Conservation (phyloP, 2,797 vertebrate species). For the Falco concolor region DNA sequence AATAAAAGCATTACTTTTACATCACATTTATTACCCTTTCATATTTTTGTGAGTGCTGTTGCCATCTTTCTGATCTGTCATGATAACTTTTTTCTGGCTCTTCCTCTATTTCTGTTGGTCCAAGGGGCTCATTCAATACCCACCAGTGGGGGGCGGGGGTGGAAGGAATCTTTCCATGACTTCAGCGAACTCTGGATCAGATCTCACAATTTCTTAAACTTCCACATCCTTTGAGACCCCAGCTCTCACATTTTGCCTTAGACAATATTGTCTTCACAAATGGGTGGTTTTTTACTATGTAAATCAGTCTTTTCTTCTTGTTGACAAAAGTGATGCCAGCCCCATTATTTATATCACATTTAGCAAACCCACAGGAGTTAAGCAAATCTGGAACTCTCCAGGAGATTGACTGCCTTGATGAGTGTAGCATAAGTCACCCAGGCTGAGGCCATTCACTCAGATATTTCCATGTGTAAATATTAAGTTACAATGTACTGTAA, state of each 20-base stretch:
- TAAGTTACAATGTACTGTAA: constrained; percentile 51
- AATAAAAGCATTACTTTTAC: not conserved
- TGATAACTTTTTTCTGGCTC: constrained; percentile 16
- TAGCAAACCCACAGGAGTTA: constrained; percentile 44
- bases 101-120: constrained; percentile 1
- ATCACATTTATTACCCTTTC: not conserved
- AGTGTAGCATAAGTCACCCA: constrained; percentile 52
- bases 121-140: not conserved
- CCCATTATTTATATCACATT: constrained; percentile 26
- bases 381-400: constrained; percentile 34
- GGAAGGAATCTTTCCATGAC: constrained; percentile 28
- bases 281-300: not conserved
- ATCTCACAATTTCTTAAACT: constrained; percentile 20
- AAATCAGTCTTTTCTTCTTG: constrained; percentile 34
- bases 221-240: constrained; percentile 31
- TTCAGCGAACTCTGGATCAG: constrained; percentile 33
- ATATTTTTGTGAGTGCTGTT: not conserved
- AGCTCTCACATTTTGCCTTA: constrained; percentile 34
- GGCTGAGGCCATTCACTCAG: constrained; percentile 25
- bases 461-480: constrained; percentile 61
- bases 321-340: constrained; percentile 24
- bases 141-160: not conserved
- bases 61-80: not conserved
- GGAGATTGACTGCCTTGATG: constrained; percentile 55
- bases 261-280: constrained; percentile 31